A percentile compares a stretch with the other conserved stretches of the same genome.
Evolutionary conservation across 1,140 invertebrate genomes (phyloP).

Genomic region (Caenorhabditis latens): DNA sequence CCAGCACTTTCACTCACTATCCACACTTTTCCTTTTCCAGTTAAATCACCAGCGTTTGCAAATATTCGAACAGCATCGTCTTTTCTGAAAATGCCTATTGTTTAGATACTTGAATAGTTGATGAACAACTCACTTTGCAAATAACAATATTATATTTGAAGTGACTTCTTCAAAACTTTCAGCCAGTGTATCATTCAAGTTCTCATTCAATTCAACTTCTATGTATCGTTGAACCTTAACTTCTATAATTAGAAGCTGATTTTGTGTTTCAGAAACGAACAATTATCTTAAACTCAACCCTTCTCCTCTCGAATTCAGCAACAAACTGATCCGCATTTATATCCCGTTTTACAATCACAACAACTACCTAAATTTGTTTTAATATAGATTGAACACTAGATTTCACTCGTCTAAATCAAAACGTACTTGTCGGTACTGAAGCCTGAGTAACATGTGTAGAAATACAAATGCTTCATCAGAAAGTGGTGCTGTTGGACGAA

Average conservation of each 20-base stretch:
- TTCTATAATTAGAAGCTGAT: no score
- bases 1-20: constrained; percentile 73
- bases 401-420: no score
- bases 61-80: constrained; percentile 57
- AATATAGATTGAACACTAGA: no score
- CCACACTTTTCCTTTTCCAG: constrained; percentile 72
- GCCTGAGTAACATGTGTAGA: constrained; percentile 92
- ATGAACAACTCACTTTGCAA: constrained; percentile 67
- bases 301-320: constrained; percentile 64
- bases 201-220: constrained; percentile 62
- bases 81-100: constrained; percentile 67
- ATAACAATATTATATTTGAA: constrained; percentile 74
- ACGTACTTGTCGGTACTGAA: constrained; percentile 95
- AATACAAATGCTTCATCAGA: constrained; percentile 97
- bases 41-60: constrained; percentile 61
- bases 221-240: constrained; percentile 75
- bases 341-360: constrained; percentile 86
- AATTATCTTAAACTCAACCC: constrained; percentile 70
- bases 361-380: constrained; percentile 23
- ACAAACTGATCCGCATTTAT: constrained; percentile 80
- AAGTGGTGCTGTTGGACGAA: constrained; percentile 95
- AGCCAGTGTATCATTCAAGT: constrained; percentile 62
- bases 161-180: constrained; percentile 73
- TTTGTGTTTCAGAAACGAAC: no score
- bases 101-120: background rate